Conservation (phyloP, 2,113 vertebrate species). For the Capra hircus region DNA sequence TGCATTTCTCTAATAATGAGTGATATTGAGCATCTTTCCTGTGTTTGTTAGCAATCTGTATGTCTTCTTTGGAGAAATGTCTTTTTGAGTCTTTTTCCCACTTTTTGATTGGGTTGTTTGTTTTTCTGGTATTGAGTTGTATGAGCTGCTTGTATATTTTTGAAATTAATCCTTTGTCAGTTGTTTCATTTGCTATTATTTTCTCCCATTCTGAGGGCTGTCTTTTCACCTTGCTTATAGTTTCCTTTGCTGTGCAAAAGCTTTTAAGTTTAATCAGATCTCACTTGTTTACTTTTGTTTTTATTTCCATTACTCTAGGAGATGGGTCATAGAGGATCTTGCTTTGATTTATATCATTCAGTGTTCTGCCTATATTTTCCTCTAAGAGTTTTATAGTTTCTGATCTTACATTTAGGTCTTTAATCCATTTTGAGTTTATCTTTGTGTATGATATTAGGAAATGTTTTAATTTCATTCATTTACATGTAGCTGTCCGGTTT, state of each 20-base stretch:
- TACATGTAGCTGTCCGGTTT: neutral
- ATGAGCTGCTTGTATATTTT: neutral
- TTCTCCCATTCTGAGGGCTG: neutral
- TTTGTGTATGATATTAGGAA: neutral
- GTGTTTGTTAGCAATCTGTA: neutral
- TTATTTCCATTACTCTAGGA: neutral
- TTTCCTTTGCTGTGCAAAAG: neutral
- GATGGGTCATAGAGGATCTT: neutral
- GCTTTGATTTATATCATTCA: neutral
- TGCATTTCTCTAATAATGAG: neutral
- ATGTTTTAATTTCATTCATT: neutral
- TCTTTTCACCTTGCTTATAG: neutral
- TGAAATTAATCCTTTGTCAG: neutral
- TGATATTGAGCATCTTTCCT: neutral
- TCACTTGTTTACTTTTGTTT: neutral
- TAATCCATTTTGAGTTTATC: neutral
- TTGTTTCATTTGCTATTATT: neutral
- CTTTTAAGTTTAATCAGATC: neutral
- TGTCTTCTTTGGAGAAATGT: neutral
- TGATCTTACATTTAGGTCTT: neutral
- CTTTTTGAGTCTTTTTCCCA: neutral
- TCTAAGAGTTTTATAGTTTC: neutral
- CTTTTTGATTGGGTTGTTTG: neutral
- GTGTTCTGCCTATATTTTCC: neutral
- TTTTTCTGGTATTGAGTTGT: neutral